Evolutionary conservation across 2,888 invertebrate species (phyloP).

Genomic region (Cabera pusaria): DNA sequence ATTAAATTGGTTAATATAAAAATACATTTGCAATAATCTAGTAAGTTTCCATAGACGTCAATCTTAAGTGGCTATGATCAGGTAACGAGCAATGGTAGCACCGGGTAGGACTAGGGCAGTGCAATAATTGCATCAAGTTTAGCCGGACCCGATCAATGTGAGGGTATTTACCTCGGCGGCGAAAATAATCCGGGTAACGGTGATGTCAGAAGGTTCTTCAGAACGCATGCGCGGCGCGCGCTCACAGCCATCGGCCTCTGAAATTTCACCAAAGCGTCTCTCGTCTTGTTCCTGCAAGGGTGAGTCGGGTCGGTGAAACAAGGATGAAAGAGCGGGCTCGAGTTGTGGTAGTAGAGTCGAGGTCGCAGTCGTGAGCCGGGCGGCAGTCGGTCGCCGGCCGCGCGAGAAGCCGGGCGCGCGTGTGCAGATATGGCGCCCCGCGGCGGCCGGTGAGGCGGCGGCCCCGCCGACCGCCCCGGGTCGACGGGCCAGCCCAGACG

Average conservation of each 20-base stretch:
- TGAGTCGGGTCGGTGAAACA: conserved; percentile 3
- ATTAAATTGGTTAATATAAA: too few relatives aligned
- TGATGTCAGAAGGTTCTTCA: conserved; percentile 73
- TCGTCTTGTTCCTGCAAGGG: conserved; percentile 10
- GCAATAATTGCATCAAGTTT: conserved; percentile 82
- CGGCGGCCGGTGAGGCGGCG: conserved; percentile 82
- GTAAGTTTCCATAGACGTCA: too few relatives aligned
- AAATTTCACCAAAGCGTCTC: conserved; percentile 13
- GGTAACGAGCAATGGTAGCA: conserved; percentile 55
- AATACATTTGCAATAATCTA: too few relatives aligned
- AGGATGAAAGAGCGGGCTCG: conserved; percentile 10
- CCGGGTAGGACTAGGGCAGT: conserved; percentile 71
- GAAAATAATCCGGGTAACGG: conserved; percentile 81
- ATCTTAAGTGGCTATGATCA: conserved; percentile 27
- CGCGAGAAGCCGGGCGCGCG: conserved; percentile 73
- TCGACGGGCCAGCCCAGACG: conserved; percentile 78
- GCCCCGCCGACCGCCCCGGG: conserved; percentile 82
- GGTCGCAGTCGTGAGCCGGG: conserved; percentile 23
- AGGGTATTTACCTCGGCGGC: conserved; percentile 83
- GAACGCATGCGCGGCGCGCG: conserved; percentile 44
- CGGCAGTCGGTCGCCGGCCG: conserved; percentile 72
- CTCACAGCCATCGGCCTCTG: conserved; percentile 27
- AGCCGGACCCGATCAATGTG: conserved; percentile 81
- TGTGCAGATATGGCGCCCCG: conserved; percentile 76
- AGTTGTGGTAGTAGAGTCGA: conserved; percentile 27